phyloP scores from a whole-genome alignment of 2,113 vertebrate genomes.

The Macrotis lagotis region DNA sequence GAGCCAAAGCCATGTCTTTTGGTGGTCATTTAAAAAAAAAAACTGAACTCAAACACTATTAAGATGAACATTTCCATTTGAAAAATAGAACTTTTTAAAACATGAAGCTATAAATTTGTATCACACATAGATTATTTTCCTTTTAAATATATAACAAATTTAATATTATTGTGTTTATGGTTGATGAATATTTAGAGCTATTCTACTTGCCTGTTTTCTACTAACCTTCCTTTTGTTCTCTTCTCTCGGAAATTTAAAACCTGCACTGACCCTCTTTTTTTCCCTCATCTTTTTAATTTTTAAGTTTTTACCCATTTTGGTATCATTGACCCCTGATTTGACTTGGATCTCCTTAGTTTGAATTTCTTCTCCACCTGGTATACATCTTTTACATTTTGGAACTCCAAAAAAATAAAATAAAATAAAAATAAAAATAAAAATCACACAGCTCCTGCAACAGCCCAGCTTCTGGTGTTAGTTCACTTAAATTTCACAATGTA shows the following conservation, averaged over 20 bases:
- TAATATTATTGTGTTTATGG: neutral
- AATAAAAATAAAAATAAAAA: too few relatives aligned
- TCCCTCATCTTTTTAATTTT: neutral
- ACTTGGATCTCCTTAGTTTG: neutral
- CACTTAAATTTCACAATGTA: neutral
- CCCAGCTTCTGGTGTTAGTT: neutral
- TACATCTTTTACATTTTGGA: neutral
- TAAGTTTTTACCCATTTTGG: neutral
- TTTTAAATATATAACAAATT: neutral
- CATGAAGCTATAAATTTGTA: neutral
- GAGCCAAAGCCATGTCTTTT: neutral
- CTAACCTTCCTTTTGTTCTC: neutral
- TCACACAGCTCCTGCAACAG: neutral
- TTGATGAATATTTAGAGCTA: neutral
- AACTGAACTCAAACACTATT: neutral
- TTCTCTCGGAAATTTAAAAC: neutral
- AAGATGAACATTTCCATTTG: neutral
- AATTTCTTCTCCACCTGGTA: neutral
- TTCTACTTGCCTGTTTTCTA: neutral
- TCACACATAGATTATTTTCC: neutral
- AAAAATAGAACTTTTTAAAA: neutral
- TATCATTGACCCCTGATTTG: neutral
- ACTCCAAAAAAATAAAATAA: neutral
- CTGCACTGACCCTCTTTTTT: neutral
- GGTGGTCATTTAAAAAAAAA: neutral